A percentile compares a stretch with the other conserved stretches of the same genome.
These are phyloP conservation scores for Sarcophilus harrisii DNA, from an alignment of 2,797 vertebrate genomes.

Conservation along the genomic window DNA sequence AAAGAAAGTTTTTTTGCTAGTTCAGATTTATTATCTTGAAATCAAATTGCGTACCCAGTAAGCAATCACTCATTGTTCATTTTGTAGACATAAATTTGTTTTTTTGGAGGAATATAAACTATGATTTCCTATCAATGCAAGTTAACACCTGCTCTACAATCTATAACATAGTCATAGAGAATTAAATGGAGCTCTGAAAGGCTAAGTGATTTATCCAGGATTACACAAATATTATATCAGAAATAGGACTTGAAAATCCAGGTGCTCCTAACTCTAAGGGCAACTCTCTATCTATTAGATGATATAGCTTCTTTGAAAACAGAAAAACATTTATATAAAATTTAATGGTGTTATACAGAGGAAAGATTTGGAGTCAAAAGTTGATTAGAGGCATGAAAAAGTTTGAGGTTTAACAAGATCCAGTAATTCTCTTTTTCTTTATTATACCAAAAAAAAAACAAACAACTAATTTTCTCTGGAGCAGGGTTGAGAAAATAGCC, in stretches of 20 bases:
- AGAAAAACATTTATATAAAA: neutral
- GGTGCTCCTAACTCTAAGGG: neutral
- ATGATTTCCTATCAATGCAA: neutral
- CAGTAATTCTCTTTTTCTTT: slow-evolving; percentile 65
- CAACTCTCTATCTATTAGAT: neutral
- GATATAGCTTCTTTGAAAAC: neutral
- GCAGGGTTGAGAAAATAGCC: neutral
- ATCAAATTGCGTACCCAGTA: neutral
- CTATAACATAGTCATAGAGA: neutral
- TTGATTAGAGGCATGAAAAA: slow-evolving; percentile 29
- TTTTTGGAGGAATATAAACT: neutral
- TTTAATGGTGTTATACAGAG: neutral
- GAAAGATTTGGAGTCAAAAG: neutral
- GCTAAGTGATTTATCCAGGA: neutral
- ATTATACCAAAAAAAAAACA: slow-evolving; percentile 65
- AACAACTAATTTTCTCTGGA: slow-evolving; percentile 3
- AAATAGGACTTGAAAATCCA: neutral
- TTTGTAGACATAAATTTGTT: neutral
- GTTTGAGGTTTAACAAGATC: slow-evolving; percentile 65
- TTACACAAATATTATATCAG: neutral
- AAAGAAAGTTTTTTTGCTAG: neutral
- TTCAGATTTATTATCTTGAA: neutral
- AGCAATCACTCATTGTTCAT: neutral
- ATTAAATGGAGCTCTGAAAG: neutral
- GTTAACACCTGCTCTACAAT: neutral